phyloP scores from a whole-genome alignment of 2,797 vertebrate genomes.

The Pantherophis alleghaniensis region DNA sequence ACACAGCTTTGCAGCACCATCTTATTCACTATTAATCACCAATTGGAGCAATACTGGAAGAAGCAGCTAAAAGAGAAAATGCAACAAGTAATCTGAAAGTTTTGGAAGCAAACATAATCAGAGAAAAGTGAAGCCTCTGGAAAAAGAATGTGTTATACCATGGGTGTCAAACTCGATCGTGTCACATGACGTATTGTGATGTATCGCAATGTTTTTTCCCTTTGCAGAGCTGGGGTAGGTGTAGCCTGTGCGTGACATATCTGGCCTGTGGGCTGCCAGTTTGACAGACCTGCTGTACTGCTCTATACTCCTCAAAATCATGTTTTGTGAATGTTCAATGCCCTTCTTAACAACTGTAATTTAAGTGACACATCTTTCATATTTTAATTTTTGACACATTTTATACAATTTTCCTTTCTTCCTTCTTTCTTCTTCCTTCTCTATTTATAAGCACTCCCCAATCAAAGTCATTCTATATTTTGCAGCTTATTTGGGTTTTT shows the following conservation, averaged over 20 bases:
- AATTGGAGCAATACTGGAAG: background rate
- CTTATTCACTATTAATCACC: background rate
- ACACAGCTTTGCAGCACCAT: background rate
- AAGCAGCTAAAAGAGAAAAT: background rate
- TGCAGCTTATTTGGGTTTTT: background rate
- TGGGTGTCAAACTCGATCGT: no score
- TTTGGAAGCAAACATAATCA: background rate
- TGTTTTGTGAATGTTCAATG: background rate
- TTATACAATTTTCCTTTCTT: background rate
- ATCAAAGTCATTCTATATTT: background rate
- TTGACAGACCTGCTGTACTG: background rate
- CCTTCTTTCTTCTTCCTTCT: background rate
- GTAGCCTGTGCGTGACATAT: no score
- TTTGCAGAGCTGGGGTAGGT: no score
- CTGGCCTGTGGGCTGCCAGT: no score
- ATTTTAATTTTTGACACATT: background rate
- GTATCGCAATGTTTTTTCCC: no score
- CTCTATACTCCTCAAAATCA: background rate
- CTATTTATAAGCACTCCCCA: background rate
- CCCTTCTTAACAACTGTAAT: background rate
- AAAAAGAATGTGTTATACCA: background rate
- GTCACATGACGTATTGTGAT: no score
- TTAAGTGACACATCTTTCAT: background rate
- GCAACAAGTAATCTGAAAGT: background rate
- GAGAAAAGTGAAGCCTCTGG: background rate